These are phyloP conservation scores for Willowsia nigromaculata DNA, from an alignment of 2,888 invertebrate genomes.

Conservation along the genomic window DNA sequence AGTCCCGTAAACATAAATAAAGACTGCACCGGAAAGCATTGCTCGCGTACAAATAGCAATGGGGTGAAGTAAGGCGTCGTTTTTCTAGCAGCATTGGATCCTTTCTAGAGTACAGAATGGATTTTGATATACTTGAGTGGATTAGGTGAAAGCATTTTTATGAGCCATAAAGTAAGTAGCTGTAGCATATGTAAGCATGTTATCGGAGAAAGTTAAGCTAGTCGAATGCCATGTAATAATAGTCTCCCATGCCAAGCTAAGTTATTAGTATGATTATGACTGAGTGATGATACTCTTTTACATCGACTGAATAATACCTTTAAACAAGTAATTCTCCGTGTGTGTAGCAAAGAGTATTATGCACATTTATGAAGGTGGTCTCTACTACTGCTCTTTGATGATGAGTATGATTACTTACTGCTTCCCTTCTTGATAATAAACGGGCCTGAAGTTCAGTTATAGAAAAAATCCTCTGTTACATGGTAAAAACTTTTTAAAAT, in stretches of 20 bases:
- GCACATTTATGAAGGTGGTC: too few relatives aligned
- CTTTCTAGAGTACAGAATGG: slow-evolving; percentile 29
- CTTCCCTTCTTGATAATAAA: too few relatives aligned
- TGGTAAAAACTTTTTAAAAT: too few relatives aligned
- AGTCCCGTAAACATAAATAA: neutral
- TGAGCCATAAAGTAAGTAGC: slow-evolving; percentile 50
- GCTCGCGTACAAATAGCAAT: neutral
- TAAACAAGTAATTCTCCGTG: neutral
- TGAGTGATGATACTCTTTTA: neutral
- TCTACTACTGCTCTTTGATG: too few relatives aligned
- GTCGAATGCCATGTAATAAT: neutral
- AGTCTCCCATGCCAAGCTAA: neutral
- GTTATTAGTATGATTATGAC: slow-evolving; percentile 17
- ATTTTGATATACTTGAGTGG: slow-evolving; percentile 54
- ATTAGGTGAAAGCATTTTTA: slow-evolving; percentile 66
- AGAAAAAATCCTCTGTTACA: too few relatives aligned
- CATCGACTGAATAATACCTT: neutral
- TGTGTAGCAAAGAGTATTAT: neutral
- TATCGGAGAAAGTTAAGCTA: neutral
- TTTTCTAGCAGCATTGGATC: slow-evolving; percentile 8
- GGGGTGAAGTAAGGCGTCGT: too few relatives aligned
- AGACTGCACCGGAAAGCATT: neutral
- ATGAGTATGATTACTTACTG: too few relatives aligned
- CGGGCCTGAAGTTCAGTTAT: too few relatives aligned
- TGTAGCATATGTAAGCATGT: neutral